Base-by-base conservation (phyloP, 2,797 vertebrate genomes). In the Dipus sagitta region DNA sequence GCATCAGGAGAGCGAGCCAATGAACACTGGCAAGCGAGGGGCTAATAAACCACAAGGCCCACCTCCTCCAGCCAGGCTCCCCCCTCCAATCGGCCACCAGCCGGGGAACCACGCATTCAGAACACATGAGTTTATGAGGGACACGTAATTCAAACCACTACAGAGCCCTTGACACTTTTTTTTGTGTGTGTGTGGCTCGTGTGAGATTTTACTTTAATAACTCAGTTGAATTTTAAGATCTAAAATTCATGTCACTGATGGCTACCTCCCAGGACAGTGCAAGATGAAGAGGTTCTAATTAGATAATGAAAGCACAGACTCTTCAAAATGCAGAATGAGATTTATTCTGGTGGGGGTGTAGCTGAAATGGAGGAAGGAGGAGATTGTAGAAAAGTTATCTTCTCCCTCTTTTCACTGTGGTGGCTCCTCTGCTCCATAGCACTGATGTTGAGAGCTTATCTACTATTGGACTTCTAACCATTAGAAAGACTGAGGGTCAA, bases 151-250 rank as follows among this genome's bases (percentile, higher is more conserved):
- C 54, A 58, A 58, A 58, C 54, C 54, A 58, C 54, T 17, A 65
- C 9, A 14, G 79, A 60, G 64, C 9, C 42, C 34, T 91, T 77
- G n/a, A 65, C 34, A 65, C 34, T 21, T 70, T 70, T 72, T 47
- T 8, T 47, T 80, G 17, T n/a, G n/a, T n/a, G n/a, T n/a, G n/a
- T n/a, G 42, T 72, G 30, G 3, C 23, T 62, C 52, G 6, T 79
- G 32, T 75, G n/a, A 62, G 68, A 58, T 13, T 83, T 94, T 65
- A n/a, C 65, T 86, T 34, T 15, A 32, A 70, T 81, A 70, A 70
- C 28, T 52, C 77, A 82, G 42, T 64, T 81, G 32, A 75, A 80
- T 89, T 32, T 77, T 72, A 75, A 70, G 89, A 30, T 77, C 60
- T 72, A 93, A 34, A 38, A 60, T 62, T 12, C 28, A 21, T 42